Base-by-base conservation (phyloP, 2,888 invertebrate species). In the Sceliomorpha sp. region DNA sequence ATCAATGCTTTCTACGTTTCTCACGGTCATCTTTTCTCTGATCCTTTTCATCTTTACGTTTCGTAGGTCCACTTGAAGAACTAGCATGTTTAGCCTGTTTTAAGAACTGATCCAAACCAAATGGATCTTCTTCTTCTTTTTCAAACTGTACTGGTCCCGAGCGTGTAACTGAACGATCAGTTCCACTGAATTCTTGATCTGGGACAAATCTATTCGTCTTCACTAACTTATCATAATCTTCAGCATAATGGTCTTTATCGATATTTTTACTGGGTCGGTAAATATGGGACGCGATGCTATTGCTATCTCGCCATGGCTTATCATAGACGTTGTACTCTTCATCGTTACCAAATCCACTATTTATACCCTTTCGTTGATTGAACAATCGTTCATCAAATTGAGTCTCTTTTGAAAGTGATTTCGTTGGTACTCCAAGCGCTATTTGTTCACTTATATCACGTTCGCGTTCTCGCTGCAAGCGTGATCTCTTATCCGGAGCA, bases 401-500 rank as follows among this genome's bases (percentile, higher is more conserved):
- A 0, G 93, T 92, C 81, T 98, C 98, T 0, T 91, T 92, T 5
- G 90, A 88, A 6, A 91, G 88, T 2, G 92, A 92, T 83, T 95
- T 94, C 0, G 97, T 94, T 0, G 99, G 99, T 89, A 99, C 89
- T 0, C 99, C 99, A 8, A 99, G 91, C 0, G 99, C 99, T 75
- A 99, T 99, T 90, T 99, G 98, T 86, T 99, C 99, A 5, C 98
- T 98, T 60, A 99, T 98, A 83, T 99, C 99, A 1, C 99, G 92
- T 78, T 99, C 99, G 1, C 98, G 91, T 81, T 97, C 96, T 32
- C 95, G 92, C 79, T 96, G 96, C 53, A 98, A 88, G 78, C 97
- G 95, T 0, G 96, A 93, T 75, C 96, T 92, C 84, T 98, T 98
- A 81, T 99, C 98, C 0, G 98, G 98, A 0, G 97, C 98, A 0